Base-by-base conservation (phyloP, 2,113 vertebrate species). In the Marmota monax region DNA sequence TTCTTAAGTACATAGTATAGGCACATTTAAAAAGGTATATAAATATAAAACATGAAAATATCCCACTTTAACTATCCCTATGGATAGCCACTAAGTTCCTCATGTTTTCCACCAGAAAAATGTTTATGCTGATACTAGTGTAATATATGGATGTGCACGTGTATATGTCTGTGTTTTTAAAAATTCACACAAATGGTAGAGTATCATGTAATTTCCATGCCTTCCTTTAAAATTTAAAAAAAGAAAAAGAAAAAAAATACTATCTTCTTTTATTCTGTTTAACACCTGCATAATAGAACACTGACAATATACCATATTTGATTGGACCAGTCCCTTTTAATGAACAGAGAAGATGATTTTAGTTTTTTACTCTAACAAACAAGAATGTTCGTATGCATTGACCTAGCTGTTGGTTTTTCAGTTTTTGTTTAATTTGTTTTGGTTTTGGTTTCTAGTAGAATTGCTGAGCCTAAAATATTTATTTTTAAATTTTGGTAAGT, bases 61-160 rank as follows among this genome's bases (percentile, higher is more conserved):
- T 51, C 23, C 34, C n/a, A 61, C 18, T 51, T 4, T 2, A 25
- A 74, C 39, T 84, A 32, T 90, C 25, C 61, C 76, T 76, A 25
- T 2, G 2, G 32, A 37, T 61, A 61, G 12, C 12, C 51, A 34
- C 58, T 76, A 69, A 69, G 32, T 48, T 94, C 56, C 48, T 84
- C 20, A 51, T 51, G 51, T 73, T 95, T 78, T 48, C 88, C 72
- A 27, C 39, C 39, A 85, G 80, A 85, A 95, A 69, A 84, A 84
- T 77, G 69, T 51, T 56, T 29, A 73, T 85, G 34, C n/a, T 12
- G 45, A 70, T 61, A 70, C 34, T 65, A 61, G 18, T 48, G 51
- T 48, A 51, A 34, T 70, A n/a, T 69, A 17, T 56, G 1, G 22
- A 9, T 74, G 10, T 67, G 53, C 29, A 39, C 5, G 3, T 42